These are phyloP conservation scores for Hypomecis atomaria DNA, from an alignment of 2,888 invertebrate species.

Conservation along the genomic window DNA sequence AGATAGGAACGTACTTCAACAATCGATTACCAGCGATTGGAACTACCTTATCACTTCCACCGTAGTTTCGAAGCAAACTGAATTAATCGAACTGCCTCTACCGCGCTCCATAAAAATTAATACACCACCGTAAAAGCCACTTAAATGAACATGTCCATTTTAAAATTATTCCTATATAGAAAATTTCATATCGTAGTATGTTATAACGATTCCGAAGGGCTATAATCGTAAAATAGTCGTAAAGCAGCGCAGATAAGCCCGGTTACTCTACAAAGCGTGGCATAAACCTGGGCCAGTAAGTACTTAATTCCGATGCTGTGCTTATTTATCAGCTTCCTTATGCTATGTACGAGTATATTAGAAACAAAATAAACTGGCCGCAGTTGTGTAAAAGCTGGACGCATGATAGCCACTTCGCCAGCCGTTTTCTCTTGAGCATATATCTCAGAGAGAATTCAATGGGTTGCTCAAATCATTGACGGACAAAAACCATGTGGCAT, in stretches of 20 bases:
- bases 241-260: constrained; percentile 76
- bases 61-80: constrained; percentile 19
- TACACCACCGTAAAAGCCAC: constrained; percentile 63
- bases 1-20: constrained; percentile 13
- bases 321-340: constrained; percentile 58
- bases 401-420: too few species aligned
- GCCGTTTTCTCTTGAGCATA: too few species aligned
- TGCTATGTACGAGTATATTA: not conserved
- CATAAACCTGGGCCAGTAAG: constrained; percentile 61
- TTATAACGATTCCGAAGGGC: constrained; percentile 80
- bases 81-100: constrained; percentile 37
- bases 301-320: constrained; percentile 56
- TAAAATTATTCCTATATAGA: constrained; percentile 77
- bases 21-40: constrained; percentile 19
- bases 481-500: too few species aligned
- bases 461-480: too few species aligned
- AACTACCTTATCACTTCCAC: not conserved
- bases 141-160: constrained; percentile 78
- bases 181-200: constrained; percentile 79
- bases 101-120: constrained; percentile 66
- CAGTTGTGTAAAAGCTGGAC: too few species aligned
- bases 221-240: constrained; percentile 81
- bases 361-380: too few species aligned
- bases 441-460: too few species aligned
- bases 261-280: constrained; percentile 66